Percentiles rank a stretch among this genome's conserved stretches.
phyloP scores from a whole-genome alignment of 2,797 vertebrate species.

The Labeo calbasu region DNA sequence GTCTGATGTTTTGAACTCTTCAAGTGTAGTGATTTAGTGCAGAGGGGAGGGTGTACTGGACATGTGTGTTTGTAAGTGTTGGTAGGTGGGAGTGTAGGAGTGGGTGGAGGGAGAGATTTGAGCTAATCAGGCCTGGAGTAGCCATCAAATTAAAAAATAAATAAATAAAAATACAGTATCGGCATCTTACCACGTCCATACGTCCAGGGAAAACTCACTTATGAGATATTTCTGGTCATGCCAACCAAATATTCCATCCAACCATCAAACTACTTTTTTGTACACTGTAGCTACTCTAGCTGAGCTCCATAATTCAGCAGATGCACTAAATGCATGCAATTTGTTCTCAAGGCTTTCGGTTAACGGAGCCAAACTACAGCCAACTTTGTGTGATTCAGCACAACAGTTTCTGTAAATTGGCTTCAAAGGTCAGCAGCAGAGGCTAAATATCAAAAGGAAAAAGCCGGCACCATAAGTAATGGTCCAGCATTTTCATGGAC shows the following conservation, averaged over 20 bases:
- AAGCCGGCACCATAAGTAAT: not conserved
- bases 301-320: not conserved
- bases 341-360: not conserved
- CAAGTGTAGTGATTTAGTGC: slow-evolving; percentile 64
- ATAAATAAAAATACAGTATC: not conserved
- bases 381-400: slow-evolving; percentile 19
- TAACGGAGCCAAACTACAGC: not conserved
- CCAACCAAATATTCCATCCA: not conserved
- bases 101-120: slow-evolving; percentile 55
- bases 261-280: not conserved
- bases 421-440: slow-evolving; percentile 23
- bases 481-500: not conserved
- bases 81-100: slow-evolving; percentile 49
- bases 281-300: not conserved
- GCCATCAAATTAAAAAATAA: slow-evolving; percentile 38
- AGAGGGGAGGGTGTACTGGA: slow-evolving; percentile 59
- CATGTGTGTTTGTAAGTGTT: slow-evolving; percentile 51
- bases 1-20: slow-evolving; percentile 63
- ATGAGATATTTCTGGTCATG: not conserved
- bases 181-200: slow-evolving; percentile 11
- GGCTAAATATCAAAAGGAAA: slow-evolving; percentile 2
- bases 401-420: slow-evolving; percentile 35
- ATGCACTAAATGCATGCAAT: not conserved
- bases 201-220: not conserved
- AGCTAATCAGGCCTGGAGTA: slow-evolving; percentile 57